Evolutionary conservation across 2,113 vertebrate species (phyloP).

Genomic region (Piaya cayana): DNA sequence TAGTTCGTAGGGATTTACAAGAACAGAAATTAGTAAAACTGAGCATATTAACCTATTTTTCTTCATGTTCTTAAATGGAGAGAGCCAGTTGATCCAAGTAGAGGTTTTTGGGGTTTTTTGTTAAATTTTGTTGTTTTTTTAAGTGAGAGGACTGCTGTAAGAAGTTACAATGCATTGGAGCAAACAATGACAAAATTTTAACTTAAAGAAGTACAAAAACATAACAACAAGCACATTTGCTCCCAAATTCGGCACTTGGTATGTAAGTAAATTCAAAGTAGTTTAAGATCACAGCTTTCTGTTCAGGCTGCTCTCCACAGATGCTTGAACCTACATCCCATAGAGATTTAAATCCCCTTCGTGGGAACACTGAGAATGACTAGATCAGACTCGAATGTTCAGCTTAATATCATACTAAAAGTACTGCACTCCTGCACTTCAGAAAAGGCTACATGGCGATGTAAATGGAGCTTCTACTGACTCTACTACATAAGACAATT

Average conservation of each 20-base stretch:
- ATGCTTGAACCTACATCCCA: fast-evolving
- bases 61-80: neutral
- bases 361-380: neutral
- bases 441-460: neutral
- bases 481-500: neutral
- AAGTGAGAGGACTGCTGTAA: neutral
- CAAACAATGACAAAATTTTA: neutral
- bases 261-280: neutral
- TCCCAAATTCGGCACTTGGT: neutral
- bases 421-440: neutral
- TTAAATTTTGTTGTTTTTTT: neutral
- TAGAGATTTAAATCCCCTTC: neutral
- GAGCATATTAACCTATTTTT: neutral
- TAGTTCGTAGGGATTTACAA: neutral
- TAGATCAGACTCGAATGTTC: neutral
- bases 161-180: neutral
- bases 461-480: neutral
- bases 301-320: neutral
- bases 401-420: neutral
- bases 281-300: neutral
- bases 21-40: neutral
- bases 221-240: neutral
- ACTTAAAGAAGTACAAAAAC: neutral
- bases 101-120: neutral
- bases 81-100: neutral